Base-by-base conservation (phyloP, 1,140 invertebrate species). In the Camponotus floridanus region DNA sequence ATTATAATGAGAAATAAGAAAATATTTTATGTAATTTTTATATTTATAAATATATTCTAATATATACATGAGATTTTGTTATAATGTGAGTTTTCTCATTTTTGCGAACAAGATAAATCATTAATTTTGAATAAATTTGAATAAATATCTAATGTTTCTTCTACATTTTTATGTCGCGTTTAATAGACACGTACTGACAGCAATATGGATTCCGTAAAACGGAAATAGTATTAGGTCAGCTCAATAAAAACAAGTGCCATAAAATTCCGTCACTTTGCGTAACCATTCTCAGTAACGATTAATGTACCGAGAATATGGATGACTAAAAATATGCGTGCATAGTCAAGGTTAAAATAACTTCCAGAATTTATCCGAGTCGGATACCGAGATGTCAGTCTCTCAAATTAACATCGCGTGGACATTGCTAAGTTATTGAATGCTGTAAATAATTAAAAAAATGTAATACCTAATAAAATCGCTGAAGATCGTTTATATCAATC, bases 281-380 rank as follows among this genome's bases (percentile, higher is more conserved):
- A 83, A 83, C 26, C 68, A n/a, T 74, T 83, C 57, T 8, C 26
- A 61, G 68, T 83, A 81, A 73, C 55, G 68, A 74, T 73, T 83
- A 74, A 83, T 73, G 7, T 42, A 31, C 57, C 26, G 11, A 73
- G 39, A 73, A 74, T 55, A 64, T 48, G n/a, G 26, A 3, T 18
- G 68, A 73, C 79, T 83, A 83, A 83, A 83, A 83, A 83, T 83
- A 83, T 33, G 26, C 36, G 3, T 51, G 45, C 26, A 31, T 11
- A 83, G 79, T 83, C 79, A 83, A 83, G 79, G 79, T 83, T 83
- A 74, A 74, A 83, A 83, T 83, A 83, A 83, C 68, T 48, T 74
- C 39, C n/a, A 61, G n/a, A 74, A 61, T 62, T 73, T 83, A 62
- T 73, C 55, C 1, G 26, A 73, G 39, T 15, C 39, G 39, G 13